Percentiles rank a stretch among this genome's conserved stretches.
Evolutionary conservation across 2,888 invertebrate genomes (phyloP).

Genomic region (Cataglyphis rosenhaueri): DNA sequence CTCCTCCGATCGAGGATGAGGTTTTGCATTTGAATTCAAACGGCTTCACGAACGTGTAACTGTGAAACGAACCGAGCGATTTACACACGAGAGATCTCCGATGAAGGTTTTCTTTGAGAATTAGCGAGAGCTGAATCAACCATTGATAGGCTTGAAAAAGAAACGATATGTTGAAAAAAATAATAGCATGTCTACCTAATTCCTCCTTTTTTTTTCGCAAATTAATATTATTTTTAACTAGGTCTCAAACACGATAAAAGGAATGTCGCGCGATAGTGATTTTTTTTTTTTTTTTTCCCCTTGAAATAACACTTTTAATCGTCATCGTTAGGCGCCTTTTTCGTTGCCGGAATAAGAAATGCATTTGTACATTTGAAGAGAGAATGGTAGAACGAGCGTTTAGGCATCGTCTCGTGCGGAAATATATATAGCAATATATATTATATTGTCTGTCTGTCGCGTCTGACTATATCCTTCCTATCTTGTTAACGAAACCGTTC

Average conservation of each 20-base stretch:
- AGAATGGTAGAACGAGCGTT: constrained; percentile 4
- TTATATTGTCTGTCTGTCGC: constrained; percentile 46
- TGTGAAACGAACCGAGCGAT: constrained; percentile 53
- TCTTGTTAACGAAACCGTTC: constrained; percentile 74
- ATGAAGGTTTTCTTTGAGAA: constrained; percentile 58
- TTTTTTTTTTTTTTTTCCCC: neutral
- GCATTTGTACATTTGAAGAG: neutral
- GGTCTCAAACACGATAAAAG: neutral
- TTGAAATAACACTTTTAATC: constrained; percentile 11
- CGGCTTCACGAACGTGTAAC: constrained; percentile 45
- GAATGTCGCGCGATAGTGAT: neutral
- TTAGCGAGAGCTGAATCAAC: constrained; percentile 35
- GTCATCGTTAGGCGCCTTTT: constrained; percentile 17
- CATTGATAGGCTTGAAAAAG: neutral
- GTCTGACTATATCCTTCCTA: constrained; percentile 44
- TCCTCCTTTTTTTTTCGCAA: neutral
- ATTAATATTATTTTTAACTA: neutral
- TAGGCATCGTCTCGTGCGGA: constrained; percentile 41
- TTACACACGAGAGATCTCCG: constrained; percentile 40
- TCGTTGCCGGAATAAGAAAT: neutral
- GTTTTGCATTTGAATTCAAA: constrained; percentile 65
- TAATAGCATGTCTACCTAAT: neutral
- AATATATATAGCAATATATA: constrained; percentile 47
- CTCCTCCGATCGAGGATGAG: constrained; percentile 64
- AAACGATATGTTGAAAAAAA: neutral